These are phyloP conservation scores for Proisotoma minuta DNA, from an alignment of 2,888 invertebrate genomes.

Conservation along the genomic window DNA sequence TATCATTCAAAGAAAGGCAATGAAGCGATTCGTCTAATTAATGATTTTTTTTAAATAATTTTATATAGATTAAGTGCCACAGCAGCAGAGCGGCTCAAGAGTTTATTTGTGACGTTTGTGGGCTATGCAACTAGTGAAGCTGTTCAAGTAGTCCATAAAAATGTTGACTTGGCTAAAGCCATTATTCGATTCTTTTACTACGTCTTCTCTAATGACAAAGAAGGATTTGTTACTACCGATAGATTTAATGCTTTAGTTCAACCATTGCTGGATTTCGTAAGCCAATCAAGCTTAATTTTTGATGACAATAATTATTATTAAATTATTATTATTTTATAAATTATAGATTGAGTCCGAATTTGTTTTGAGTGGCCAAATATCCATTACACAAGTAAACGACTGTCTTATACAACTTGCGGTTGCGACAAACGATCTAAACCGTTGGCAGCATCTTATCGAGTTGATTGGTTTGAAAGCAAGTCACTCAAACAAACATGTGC, in stretches of 20 bases:
- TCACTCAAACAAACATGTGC: constrained; percentile 51
- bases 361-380: constrained; percentile 30
- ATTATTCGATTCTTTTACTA: constrained; percentile 70
- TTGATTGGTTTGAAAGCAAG: constrained; percentile 83
- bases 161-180: constrained; percentile 62
- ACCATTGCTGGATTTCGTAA: constrained; percentile 77
- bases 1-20: too few relatives aligned
- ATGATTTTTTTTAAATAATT: too few relatives aligned
- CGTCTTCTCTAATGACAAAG: constrained; percentile 76
- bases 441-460: constrained; percentile 87
- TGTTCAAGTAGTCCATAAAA: constrained; percentile 62
- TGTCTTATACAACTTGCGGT: constrained; percentile 60
- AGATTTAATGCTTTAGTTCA: constrained; percentile 78
- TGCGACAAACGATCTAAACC: constrained; percentile 74
- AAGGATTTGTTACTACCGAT: constrained; percentile 77
- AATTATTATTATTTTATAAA: constrained; percentile 1
- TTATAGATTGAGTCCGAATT: constrained; percentile 42
- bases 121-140: constrained; percentile 78
- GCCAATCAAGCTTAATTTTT: constrained; percentile 7
- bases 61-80: constrained; percentile 65
- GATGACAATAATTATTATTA: not conserved
- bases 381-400: constrained; percentile 30
- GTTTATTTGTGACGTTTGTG: constrained; percentile 84
- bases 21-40: too few relatives aligned
- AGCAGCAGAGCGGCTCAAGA: constrained; percentile 76